phyloP scores from a whole-genome alignment of 2,113 vertebrate species.

The Struthidea cinerea region DNA sequence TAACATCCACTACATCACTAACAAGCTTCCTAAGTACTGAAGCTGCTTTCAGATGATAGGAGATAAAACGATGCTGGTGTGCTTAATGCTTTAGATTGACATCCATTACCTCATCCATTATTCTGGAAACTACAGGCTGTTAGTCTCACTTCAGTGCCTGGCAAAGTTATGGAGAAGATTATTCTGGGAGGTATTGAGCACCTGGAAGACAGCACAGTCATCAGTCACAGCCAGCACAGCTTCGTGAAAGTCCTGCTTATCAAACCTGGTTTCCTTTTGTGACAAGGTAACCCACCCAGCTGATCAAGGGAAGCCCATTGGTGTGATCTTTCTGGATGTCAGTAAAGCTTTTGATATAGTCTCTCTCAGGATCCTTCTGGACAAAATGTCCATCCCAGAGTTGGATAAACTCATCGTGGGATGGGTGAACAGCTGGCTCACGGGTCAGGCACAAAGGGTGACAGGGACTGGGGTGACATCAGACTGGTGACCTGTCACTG shows the following conservation, averaged over 20 bases:
- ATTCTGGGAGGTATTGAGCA: background rate
- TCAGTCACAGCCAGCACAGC: rapidly evolving
- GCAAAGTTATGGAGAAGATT: background rate
- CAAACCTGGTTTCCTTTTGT: background rate
- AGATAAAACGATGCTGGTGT: background rate
- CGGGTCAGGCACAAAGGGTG: rapidly evolving
- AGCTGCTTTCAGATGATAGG: background rate
- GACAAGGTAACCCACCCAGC: background rate
- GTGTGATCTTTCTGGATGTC: background rate
- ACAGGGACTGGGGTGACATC: background rate
- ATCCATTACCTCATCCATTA: background rate
- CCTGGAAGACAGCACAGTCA: background rate
- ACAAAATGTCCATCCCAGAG: background rate
- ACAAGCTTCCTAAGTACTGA: slow-evolving; percentile 3
- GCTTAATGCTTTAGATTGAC: slow-evolving; percentile 7
- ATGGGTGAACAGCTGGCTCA: background rate
- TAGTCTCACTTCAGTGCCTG: background rate
- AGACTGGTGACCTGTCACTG: background rate
- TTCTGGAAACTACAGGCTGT: background rate
- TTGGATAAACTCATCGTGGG: background rate
- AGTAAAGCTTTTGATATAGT: background rate
- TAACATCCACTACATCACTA: background rate
- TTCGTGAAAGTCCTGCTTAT: background rate
- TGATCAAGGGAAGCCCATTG: background rate
- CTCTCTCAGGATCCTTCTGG: background rate